These are phyloP conservation scores for Yponomeuta cagnagella DNA, from an alignment of 2,888 invertebrate genomes.

Conservation along the genomic window DNA sequence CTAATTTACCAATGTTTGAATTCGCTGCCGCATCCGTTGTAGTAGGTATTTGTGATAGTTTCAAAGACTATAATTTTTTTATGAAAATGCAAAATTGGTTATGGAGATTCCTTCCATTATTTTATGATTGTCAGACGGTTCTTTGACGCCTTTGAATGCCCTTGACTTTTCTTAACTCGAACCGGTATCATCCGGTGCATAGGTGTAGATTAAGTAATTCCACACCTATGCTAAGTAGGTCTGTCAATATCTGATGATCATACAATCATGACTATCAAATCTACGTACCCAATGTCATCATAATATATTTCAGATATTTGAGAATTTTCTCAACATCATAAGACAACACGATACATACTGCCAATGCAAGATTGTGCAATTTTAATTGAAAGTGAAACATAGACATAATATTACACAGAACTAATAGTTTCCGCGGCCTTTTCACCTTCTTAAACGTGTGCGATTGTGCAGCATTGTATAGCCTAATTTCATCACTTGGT, in stretches of 20 bases:
- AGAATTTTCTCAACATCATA: no score
- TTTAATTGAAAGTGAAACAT: no score
- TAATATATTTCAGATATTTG: not conserved
- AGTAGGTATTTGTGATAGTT: not conserved
- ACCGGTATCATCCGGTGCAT: not conserved
- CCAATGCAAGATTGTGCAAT: no score
- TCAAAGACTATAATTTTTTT: no score
- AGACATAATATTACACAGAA: no score
- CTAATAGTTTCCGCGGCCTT: no score
- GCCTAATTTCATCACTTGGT: no score
- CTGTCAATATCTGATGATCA: not conserved
- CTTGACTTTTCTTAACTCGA: not conserved
- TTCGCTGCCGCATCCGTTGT: not conserved
- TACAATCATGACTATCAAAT: constrained; percentile 4
- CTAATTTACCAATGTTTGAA: not conserved
- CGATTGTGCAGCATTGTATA: no score
- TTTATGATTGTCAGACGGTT: not conserved
- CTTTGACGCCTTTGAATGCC: not conserved
- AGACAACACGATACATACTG: no score
- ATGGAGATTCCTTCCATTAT: not conserved
- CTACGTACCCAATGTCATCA: not conserved
- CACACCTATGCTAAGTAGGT: not conserved
- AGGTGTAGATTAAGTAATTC: not conserved
- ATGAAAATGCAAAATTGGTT: no score
- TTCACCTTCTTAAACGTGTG: no score